Base-by-base conservation (phyloP, 2,888 invertebrate species). In the Ophion slaviceki region DNA sequence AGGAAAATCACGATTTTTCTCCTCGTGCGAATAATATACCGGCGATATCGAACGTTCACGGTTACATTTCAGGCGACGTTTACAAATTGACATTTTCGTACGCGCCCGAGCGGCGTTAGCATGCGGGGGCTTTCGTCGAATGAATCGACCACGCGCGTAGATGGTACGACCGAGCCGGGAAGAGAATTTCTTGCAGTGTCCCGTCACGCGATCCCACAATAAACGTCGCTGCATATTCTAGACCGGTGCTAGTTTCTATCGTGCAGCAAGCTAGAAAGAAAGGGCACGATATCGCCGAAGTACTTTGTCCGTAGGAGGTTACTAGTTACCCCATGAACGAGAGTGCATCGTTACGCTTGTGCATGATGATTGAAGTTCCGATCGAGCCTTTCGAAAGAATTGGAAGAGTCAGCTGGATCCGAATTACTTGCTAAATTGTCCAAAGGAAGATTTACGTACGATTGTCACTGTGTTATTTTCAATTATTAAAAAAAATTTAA, bases 171-270 rank as follows among this genome's bases (percentile, higher is more conserved):
- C 62, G 70, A 79, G 70, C 68, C 70, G 47, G 74, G 61, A 74
- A 78, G 68, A 83, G 75, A 66, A 75, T 80, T 70, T 75, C 71
- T 84, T 66, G 80, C 66, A 32, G 59, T 76, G 20, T 81, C 8
- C 68, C 53, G 74, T 75, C 84, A 84, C 80, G 84, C 80, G 80
- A 84, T 80, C 71, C n/a, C 36, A 53, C 61, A 71, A 80, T 59
- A 24, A 40, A 59, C 64, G 70, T 80, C 59, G 75, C 53, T 53
- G 57, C 17, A 59, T 62, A 68, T 71, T 36, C 36, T 36, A 68
- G 20, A 67, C 20, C 20, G 20, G 57, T 74, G 8, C 32, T 53
- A 11, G 14, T 45, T 14, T n/a, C 20, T 45, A 11, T 61, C 45
- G 24, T 75, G 24, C 11, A 62, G 17, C 61, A 45, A 79, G 68